phyloP scores from a whole-genome alignment of 2,797 vertebrate species.

The Hafferia zeledoni region DNA sequence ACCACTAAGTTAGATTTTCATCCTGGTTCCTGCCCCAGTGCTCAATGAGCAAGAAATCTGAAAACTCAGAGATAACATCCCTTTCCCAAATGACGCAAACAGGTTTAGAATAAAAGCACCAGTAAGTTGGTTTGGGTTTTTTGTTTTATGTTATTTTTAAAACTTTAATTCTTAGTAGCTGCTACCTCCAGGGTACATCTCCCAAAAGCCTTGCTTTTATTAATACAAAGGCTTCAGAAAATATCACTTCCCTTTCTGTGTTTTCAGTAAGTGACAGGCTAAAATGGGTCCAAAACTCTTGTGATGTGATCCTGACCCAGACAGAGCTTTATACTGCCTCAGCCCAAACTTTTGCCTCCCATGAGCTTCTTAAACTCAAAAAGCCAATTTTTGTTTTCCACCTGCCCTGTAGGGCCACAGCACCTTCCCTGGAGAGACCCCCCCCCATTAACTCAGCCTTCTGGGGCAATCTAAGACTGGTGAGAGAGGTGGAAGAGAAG shows the following conservation, averaged over 20 bases:
- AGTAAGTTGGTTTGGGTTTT: fast-evolving
- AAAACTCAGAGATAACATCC: neutral
- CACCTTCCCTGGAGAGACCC: neutral
- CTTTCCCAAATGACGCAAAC: neutral
- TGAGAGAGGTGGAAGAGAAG: neutral
- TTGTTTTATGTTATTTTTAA: neutral
- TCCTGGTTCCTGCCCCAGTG: neutral
- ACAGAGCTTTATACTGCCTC: neutral
- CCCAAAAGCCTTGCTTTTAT: neutral
- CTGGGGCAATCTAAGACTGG: neutral
- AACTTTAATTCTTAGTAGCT: neutral
- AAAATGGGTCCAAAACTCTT: neutral
- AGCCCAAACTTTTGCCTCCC: neutral
- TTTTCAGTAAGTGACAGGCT: neutral
- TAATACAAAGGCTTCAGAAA: neutral
- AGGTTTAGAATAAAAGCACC: neutral
- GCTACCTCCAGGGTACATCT: neutral
- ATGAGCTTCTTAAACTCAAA: neutral
- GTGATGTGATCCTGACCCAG: neutral
- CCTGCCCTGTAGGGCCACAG: neutral
- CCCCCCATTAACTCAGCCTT: neutral
- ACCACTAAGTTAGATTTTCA: neutral
- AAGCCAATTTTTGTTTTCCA: neutral
- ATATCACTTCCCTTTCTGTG: neutral
- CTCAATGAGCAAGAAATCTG: neutral